Percentiles rank a stretch among this genome's conserved stretches.
Evolutionary conservation across 2,113 vertebrate genomes (phyloP).

Genomic region (Saguinus midas): DNA sequence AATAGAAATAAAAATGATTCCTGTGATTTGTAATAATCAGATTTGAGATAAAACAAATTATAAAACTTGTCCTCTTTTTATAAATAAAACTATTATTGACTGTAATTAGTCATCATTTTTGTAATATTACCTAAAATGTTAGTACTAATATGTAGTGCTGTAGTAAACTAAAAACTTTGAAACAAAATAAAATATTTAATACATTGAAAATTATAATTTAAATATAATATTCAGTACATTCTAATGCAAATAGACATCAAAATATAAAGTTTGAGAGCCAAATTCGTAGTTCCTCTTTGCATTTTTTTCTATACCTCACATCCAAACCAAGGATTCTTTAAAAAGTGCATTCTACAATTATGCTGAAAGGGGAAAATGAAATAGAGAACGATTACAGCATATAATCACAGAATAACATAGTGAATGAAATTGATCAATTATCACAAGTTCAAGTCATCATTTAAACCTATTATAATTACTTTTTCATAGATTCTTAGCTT

Average conservation of each 20-base stretch:
- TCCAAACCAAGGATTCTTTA: background rate
- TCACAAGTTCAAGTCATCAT: background rate
- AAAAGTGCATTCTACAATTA: background rate
- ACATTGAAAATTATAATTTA: background rate
- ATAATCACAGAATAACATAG: background rate
- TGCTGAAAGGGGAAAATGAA: background rate
- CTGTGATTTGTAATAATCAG: background rate
- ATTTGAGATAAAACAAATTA: background rate
- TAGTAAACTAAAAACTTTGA: background rate
- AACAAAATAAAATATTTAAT: background rate
- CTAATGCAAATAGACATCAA: background rate
- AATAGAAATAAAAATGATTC: background rate
- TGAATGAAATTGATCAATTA: background rate
- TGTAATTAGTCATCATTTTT: constrained; percentile 8
- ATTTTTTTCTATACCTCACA: background rate
- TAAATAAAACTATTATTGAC: background rate
- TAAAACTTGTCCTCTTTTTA: background rate
- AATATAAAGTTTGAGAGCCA: background rate
- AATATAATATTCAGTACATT: background rate
- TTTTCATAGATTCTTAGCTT: background rate
- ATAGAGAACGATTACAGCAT: background rate
- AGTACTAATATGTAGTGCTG: background rate
- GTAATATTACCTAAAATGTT: background rate
- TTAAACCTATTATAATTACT: background rate
- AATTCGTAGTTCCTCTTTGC: background rate